phyloP scores from a whole-genome alignment of 35 echinoderm and acorn worm genomes.

The Hemicentrotus pulcherrimus region DNA sequence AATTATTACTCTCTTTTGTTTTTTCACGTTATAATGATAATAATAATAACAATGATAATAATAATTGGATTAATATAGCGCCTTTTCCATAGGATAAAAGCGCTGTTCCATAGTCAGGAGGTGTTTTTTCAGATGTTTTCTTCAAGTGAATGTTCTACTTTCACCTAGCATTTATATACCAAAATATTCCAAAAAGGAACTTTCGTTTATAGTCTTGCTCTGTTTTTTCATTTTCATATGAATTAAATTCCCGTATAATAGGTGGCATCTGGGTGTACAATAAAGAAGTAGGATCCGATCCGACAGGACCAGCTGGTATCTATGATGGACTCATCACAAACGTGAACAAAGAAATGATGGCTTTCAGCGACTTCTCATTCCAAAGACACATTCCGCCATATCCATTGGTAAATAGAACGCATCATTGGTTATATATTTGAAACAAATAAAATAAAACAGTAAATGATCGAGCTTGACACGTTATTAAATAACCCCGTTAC shows the following conservation, averaged over 20 bases:
- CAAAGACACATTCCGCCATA: slow-evolving; percentile 8
- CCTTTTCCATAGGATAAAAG: too few relatives aligned
- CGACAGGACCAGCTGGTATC: not conserved
- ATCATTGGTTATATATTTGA: too few relatives aligned
- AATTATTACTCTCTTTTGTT: too few relatives aligned
- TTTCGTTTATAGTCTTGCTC: not conserved
- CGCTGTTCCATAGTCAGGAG: not conserved
- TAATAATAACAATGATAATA: too few relatives aligned
- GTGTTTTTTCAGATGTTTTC: too few relatives aligned
- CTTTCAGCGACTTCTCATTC: slow-evolving; percentile 52
- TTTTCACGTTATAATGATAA: too few relatives aligned
- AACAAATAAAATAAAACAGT: too few relatives aligned
- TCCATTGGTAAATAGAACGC: not conserved
- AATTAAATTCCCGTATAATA: not conserved
- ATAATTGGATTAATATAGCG: too few relatives aligned
- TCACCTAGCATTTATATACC: not conserved
- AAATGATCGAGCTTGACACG: too few relatives aligned
- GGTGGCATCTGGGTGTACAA: slow-evolving; percentile 61
- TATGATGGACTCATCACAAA: slow-evolving; percentile 39
- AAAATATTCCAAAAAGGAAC: not conserved
- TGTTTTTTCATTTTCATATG: not conserved
- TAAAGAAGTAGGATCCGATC: not conserved
- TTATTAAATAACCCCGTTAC: too few relatives aligned
- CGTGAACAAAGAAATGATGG: slow-evolving; percentile 19
- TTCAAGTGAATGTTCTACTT: not conserved